Base-by-base conservation (phyloP, 2,113 vertebrate genomes). In the Tenrec ecaudatus region DNA sequence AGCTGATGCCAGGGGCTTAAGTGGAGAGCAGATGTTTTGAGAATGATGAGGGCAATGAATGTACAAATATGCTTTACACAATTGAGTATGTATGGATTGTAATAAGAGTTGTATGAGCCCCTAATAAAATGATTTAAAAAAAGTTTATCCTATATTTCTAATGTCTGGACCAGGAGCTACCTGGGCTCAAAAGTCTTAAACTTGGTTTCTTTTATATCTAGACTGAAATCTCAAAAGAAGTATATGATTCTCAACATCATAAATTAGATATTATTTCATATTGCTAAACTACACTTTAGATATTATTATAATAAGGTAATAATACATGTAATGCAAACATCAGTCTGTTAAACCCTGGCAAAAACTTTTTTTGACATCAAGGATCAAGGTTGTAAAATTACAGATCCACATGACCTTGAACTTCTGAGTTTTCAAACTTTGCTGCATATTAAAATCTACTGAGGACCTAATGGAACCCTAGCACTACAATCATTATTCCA, bases 311-410 rank as follows among this genome's bases (percentile, higher is more conserved):
- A 38, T 71, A 47, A 76, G 81, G 69, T 66, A 43, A 86, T 14
- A 10, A 75, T 31, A 73, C 22, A 89, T 17, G 38, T n/a, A 90
- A 53, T 12, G 38, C 9, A 53, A 2, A 38, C 10, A 25, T 38
- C 64, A 60, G 8, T 64, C 83, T 66, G 53, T 57, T 0, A 1
- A 80, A 17, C 82, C 38, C 58, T 12, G 60, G 22, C 69, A 86
- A 87, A 86, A 77, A 71, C 43, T 68, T 66, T 20, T 38, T 47
- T 88, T 68, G 73, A 79, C 36, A 66, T 68, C 43, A 69, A 89
- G 22, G 62, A 88, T 12, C 20, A 43, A 93, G 64, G 76, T 53
- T 95, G 62, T 91, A 85, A 90, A 94, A 92, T 90, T 75, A 88
- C 93, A 90, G 31, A 86, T 16, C 47, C 17, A 2, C 15, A 11